A percentile compares a stretch with the other conserved stretches of the same genome.
Conservation (phyloP, 2,113 vertebrate species). For the Halichoerus grypus region DNA sequence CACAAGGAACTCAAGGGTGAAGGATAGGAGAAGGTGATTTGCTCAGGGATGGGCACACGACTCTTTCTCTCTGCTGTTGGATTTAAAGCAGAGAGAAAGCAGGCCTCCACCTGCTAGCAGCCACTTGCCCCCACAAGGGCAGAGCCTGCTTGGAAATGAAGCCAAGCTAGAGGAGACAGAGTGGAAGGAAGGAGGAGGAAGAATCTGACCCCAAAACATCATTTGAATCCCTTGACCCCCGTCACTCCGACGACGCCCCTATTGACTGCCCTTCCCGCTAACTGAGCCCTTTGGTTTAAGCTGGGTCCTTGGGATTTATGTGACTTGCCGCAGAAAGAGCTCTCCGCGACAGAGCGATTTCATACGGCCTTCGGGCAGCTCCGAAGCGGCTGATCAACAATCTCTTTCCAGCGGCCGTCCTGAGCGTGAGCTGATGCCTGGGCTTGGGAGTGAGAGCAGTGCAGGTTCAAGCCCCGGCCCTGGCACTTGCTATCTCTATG, state of each 20-base stretch:
- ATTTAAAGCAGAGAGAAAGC: neutral
- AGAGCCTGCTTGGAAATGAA: neutral
- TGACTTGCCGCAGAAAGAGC: neutral
- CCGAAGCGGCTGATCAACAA: neutral
- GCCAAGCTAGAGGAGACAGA: neutral
- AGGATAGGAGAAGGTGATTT: neutral
- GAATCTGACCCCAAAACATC: neutral
- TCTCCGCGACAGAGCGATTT: neutral
- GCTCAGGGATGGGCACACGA: neutral
- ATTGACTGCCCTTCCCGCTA: accelerated
- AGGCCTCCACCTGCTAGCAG: accelerated
- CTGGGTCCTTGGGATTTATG: neutral
- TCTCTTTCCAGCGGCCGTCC: neutral
- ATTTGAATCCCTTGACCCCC: neutral
- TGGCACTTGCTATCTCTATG: neutral
- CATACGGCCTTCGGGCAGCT: accelerated
- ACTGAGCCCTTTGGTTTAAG: neutral
- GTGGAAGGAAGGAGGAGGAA: neutral
- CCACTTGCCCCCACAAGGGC: too few species aligned
- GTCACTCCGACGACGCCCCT: neutral
- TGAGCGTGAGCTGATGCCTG: accelerated
- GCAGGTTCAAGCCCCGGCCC: neutral
- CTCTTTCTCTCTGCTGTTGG: neutral
- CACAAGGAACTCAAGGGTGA: neutral
- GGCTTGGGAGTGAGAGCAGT: accelerated